phyloP scores from a whole-genome alignment of 1,140 invertebrate species.

The Cydia strobilella region DNA sequence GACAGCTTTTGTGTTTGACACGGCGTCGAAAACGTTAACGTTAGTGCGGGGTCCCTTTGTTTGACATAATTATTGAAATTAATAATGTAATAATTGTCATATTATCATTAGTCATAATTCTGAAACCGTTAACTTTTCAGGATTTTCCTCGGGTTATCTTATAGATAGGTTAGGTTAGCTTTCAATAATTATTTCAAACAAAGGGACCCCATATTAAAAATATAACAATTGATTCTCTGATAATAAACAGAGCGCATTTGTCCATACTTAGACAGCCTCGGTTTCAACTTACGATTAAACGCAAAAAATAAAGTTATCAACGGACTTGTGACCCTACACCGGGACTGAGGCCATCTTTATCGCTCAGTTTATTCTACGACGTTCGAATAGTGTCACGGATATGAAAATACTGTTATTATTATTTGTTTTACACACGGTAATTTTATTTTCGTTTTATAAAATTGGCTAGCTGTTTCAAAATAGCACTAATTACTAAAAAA shows the following conservation, averaged over 20 bases:
- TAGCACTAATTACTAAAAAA: not conserved
- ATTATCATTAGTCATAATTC: too few relatives aligned
- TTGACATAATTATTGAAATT: too few relatives aligned
- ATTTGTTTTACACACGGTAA: conserved; percentile 31
- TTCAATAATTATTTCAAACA: too few relatives aligned
- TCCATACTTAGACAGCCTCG: not conserved
- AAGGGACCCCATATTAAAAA: too few relatives aligned
- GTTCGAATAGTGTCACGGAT: conserved; percentile 14
- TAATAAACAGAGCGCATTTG: not conserved
- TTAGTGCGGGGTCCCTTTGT: too few relatives aligned
- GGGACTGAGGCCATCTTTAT: conserved; percentile 2
- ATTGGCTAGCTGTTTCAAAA: not conserved
- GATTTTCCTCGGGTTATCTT: too few relatives aligned
- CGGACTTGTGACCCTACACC: conserved; percentile 1
- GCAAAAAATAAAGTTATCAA: conserved; percentile 23
- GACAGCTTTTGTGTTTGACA: too few relatives aligned
- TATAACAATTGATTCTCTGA: not conserved
- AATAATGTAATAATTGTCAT: too few relatives aligned
- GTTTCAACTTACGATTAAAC: conserved; percentile 17
- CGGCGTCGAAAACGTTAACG: too few relatives aligned
- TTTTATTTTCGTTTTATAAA: not conserved
- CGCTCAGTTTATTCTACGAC: conserved; percentile 16
- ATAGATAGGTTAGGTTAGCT: too few relatives aligned
- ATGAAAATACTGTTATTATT: conserved; percentile 26
- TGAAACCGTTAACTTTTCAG: too few relatives aligned